A percentile compares a stretch with the other conserved stretches of the same genome.
These are phyloP conservation scores for Kryptolebias ocellatus DNA, from an alignment of 2,797 vertebrate species.

Conservation along the genomic window DNA sequence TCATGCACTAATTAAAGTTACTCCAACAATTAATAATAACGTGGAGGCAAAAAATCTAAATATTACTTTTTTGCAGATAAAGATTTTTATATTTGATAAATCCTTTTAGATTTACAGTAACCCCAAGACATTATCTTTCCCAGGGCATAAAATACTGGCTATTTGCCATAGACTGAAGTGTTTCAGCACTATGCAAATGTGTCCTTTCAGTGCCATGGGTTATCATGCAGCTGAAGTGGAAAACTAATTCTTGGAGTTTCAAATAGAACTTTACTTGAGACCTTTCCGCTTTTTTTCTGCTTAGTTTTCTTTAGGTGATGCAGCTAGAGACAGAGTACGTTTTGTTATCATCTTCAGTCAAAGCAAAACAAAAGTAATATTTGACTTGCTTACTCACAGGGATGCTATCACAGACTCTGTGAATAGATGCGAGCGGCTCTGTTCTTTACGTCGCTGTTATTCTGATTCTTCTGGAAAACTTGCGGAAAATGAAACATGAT, in stretches of 20 bases:
- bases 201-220: not conserved
- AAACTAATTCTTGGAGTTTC: not conserved
- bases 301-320: not conserved
- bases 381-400: no score
- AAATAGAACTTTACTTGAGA: not conserved
- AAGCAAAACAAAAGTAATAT: no score
- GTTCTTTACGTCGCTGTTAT: no score
- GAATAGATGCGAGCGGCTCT: no score
- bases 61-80: not conserved
- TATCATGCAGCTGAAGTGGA: not conserved
- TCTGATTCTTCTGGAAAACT: no score
- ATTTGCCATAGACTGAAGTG: not conserved
- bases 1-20: no score
- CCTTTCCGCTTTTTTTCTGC: not conserved
- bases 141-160: not conserved
- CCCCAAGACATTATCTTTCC: not conserved
- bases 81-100: not conserved
- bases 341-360: no score
- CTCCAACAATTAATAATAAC: no score
- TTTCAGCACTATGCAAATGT: conserved; percentile 1
- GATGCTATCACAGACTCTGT: no score
- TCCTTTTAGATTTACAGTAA: not conserved
- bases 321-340: not conserved
- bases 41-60: no score
- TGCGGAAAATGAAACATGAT: no score